A percentile compares a stretch with the other conserved stretches of the same genome.
Conservation (phyloP, 1,140 invertebrate species). For the Zeugodacus cucurbitae region DNA sequence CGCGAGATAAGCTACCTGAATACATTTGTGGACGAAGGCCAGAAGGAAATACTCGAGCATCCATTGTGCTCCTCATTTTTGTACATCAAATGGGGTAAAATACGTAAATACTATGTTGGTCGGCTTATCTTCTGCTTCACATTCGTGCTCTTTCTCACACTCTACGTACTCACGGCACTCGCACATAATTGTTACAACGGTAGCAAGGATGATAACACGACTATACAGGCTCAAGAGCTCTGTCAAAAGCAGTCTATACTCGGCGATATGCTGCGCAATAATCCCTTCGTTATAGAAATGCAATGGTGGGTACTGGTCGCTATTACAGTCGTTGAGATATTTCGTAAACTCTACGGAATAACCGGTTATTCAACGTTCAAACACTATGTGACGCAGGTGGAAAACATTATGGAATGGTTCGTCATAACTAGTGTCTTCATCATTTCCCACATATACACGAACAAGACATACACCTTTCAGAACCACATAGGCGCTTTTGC, state of each 20-base stretch:
- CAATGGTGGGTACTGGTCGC: constrained; percentile 81
- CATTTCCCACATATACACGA: constrained; percentile 81
- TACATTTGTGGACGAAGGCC: constrained; percentile 84
- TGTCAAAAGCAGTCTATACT: constrained; percentile 80
- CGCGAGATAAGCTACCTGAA: constrained; percentile 84
- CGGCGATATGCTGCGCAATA: constrained; percentile 76
- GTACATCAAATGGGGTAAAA: constrained; percentile 88
- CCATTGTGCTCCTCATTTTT: constrained; percentile 85
- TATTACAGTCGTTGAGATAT: constrained; percentile 79
- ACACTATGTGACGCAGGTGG: constrained; percentile 83
- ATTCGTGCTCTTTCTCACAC: constrained; percentile 80
- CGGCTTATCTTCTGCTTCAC: constrained; percentile 82
- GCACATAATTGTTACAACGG: constrained; percentile 84
- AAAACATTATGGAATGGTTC: constrained; percentile 88
- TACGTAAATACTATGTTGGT: constrained; percentile 86
- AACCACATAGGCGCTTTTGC: constrained; percentile 79
- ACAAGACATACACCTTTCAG: constrained; percentile 83
- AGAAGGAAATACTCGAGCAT: constrained; percentile 84
- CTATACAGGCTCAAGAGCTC: constrained; percentile 75
- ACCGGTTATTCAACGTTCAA: constrained; percentile 79
- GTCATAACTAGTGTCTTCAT: constrained; percentile 84
- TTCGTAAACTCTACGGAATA: constrained; percentile 80
- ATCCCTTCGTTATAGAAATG: constrained; percentile 79
- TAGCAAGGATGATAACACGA: constrained; percentile 76
- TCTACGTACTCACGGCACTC: constrained; percentile 80